Base-by-base conservation (phyloP, 2,113 vertebrate species). In the Fulica atra region DNA sequence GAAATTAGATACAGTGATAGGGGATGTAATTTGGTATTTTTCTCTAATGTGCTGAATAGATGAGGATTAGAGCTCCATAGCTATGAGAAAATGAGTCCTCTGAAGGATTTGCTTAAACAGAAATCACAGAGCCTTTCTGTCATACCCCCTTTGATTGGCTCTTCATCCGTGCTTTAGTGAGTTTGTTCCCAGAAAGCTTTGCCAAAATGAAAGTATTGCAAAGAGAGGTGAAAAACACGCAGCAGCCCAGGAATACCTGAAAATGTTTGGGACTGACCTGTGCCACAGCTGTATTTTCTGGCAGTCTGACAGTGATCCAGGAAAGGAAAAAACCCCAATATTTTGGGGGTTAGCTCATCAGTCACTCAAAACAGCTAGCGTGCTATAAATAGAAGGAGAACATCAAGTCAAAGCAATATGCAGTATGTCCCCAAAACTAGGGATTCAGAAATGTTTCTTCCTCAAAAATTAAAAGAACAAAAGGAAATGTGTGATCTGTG, bases 31-130 rank as follows among this genome's bases (percentile, higher is more conserved):
- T 93, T 93, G 66, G 61, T 69, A 46, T 90, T 96, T 95, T 92
- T 69, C 78, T 89, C 31, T 86, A 94, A 21, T 69, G 59, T 81
- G 61, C 59, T 92, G 81, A 94, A 76, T 19, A 93, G 95, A 85
- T 82, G 92, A 91, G 73, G 88, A 91, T 96, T 94, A 93, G 83
- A 63, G 69, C 77, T 89, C 40, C 77, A 65, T 40, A 69, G 88
- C 84, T 65, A 51, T 61, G 74, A 89, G 91, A 95, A 97, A 94
- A 95, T 73, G 61, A 89, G 54, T 80, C 78, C 56, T 96, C 63
- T 85, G 57, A 72, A 91, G 81, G 59, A 91, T 92, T 94, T 92
- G 88, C 91, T 93, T 86, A 93, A 95, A 91, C 40, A 93, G 86
- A 94, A 94, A 91, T 87, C 87, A 93, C 86, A 87, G 77, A 76